Conservation (phyloP, 2,888 invertebrate species). For the Plemyria rubiginata region DNA sequence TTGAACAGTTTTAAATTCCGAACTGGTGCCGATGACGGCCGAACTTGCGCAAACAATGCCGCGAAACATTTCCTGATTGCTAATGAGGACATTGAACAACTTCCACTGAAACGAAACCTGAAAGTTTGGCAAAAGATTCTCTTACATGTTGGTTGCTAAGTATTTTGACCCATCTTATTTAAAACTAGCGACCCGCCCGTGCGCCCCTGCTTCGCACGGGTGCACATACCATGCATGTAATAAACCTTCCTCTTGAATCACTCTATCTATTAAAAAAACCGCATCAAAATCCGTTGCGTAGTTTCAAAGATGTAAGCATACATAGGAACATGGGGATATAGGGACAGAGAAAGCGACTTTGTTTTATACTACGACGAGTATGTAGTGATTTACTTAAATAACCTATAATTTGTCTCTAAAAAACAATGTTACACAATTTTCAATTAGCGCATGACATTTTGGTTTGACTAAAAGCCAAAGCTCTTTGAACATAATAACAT, state of each 20-base stretch:
- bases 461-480: not conserved
- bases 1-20: constrained; percentile 74
- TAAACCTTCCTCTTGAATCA: too few species aligned
- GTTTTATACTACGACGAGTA: too few species aligned
- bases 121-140: constrained; percentile 49
- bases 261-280: too few species aligned
- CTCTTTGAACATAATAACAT: not conserved
- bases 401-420: too few species aligned
- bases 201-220: too few species aligned
- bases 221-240: too few species aligned
- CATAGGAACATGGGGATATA: too few species aligned
- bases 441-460: not conserved
- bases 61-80: constrained; percentile 78
- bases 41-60: constrained; percentile 73
- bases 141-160: constrained; percentile 47
- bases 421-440: not conserved
- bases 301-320: too few species aligned
- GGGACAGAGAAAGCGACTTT: too few species aligned
- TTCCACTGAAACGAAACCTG: constrained; percentile 65
- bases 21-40: constrained; percentile 72
- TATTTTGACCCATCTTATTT: constrained; percentile 39
- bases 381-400: not conserved
- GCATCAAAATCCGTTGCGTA: too few species aligned
- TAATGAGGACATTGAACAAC: constrained; percentile 79
- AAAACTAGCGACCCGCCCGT: too few species aligned